phyloP scores from a whole-genome alignment of 2,113 vertebrate genomes.

The Rattus rattus region DNA sequence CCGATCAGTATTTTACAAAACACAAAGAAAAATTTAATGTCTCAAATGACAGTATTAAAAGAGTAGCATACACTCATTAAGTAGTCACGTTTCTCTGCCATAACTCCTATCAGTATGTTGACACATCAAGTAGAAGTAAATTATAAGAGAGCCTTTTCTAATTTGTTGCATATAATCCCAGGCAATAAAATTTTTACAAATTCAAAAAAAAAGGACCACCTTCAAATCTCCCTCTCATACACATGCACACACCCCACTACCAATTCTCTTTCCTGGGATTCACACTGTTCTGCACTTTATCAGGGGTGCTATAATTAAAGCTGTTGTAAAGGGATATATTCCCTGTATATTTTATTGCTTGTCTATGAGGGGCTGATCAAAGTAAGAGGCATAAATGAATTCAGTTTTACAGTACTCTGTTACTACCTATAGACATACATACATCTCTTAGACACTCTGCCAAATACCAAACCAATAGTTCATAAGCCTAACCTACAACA shows the following conservation, averaged over 20 bases:
- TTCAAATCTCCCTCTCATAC: constrained; percentile 65
- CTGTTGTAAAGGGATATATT: constrained; percentile 87
- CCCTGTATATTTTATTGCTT: constrained; percentile 88
- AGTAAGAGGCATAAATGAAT: constrained; percentile 88
- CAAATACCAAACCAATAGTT: constrained; percentile 88
- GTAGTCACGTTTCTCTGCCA: constrained; percentile 34
- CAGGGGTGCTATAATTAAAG: constrained; percentile 88
- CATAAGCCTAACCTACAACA: constrained; percentile 86
- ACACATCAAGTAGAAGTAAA: neutral
- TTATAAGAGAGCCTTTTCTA: constrained; percentile 46
- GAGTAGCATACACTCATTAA: constrained; percentile 29
- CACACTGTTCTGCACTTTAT: constrained; percentile 85
- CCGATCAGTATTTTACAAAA: constrained; percentile 56
- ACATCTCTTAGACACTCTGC: constrained; percentile 87
- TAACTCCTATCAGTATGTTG: constrained; percentile 28
- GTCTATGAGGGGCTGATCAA: constrained; percentile 84
- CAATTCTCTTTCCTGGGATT: constrained; percentile 83
- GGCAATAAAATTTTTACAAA: constrained; percentile 79
- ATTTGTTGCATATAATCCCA: constrained; percentile 76
- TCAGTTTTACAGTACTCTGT: constrained; percentile 87
- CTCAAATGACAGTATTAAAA: constrained; percentile 61
- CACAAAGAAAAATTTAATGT: constrained; percentile 34
- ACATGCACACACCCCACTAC: constrained; percentile 57
- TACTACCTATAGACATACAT: constrained; percentile 83
- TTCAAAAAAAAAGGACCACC: constrained; percentile 65